Evolutionary conservation across 2,888 invertebrate species (phyloP), one percentile per base, ranked within the genome.

Genomic region (Melipona beecheii): DNA sequence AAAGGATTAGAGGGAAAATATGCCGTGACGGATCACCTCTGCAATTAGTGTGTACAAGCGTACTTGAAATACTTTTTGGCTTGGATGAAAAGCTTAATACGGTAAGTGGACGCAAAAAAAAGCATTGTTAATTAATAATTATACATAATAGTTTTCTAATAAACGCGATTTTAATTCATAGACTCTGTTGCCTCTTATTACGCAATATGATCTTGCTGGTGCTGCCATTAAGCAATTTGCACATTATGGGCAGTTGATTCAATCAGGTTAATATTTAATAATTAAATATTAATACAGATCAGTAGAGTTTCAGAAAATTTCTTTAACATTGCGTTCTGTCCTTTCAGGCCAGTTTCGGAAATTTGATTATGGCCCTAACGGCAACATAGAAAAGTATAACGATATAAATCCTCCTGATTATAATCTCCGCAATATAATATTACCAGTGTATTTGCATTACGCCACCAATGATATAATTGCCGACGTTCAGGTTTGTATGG

Each of bases 1-100:
- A 87, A 69, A 94, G 93, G 3, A 94, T 97, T 19, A 93, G 94
- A 2, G 93, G 95, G 78, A 76, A 95, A 0, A 82, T 96, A 0
- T 97, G 97, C 89, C 94, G 95, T 71, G 96, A 96, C 86, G 95
- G 95, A 21, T 95, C 95, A 0, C 79, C 95, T 5, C 95, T 95
- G 75, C 96, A 95, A 85, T 95, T 94, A 3, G 90, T 97, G 13
- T 98, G 97, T 93, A 95, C 95, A 65, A 97, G 96, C 91, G 93
- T 96, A 0, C 92, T 11, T 43, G 9, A 43, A 9, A 93, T 97
- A 11, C 87, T 97, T 4, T 95, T 95, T 13, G 97, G 97, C 21
- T 96, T 95, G 91, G 96, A 95, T 65, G 94, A 94, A 27, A 96
- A 96, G 91, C 94, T 95, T 36, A 95, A 96, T 90, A 91, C 93